Conservation (phyloP, 2,888 invertebrate species). For the Temnothorax ravouxi region DNA sequence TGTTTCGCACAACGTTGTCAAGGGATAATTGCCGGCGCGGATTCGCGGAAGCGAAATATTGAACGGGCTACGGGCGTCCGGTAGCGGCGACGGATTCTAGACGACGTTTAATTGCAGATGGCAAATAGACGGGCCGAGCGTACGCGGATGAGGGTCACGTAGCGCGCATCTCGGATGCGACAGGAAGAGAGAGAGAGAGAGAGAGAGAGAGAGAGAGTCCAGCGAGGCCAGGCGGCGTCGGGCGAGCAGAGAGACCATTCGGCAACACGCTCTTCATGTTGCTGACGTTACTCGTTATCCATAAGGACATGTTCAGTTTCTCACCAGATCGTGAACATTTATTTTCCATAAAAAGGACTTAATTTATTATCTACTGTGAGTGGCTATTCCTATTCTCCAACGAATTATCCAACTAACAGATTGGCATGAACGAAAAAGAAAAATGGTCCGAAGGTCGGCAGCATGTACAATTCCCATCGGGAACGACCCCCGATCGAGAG, state of each 20-base stretch:
- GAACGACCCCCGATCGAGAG: neutral
- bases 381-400: constrained; percentile 78
- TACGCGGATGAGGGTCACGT: neutral
- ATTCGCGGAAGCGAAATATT: constrained; percentile 67
- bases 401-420: neutral
- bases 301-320: constrained; percentile 78
- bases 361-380: constrained; percentile 83
- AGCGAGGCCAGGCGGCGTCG: no score
- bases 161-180: no score
- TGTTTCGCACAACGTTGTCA: constrained; percentile 46
- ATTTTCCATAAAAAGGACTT: constrained; percentile 82
- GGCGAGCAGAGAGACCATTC: no score
- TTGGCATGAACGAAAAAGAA: neutral
- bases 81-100: constrained; percentile 75
- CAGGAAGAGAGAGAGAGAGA: no score
- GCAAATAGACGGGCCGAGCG: constrained; percentile 76
- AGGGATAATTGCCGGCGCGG: neutral
- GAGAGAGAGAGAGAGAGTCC: no score
- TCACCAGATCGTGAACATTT: constrained; percentile 79
- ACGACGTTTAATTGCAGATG: constrained; percentile 81
- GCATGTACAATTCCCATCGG: neutral
- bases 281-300: no score
- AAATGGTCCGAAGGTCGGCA: neutral
- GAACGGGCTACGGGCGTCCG: constrained; percentile 59
- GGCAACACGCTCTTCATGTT: no score